Evolutionary conservation across 2,888 invertebrate species (phyloP).

Genomic region (Timema cristinae): DNA sequence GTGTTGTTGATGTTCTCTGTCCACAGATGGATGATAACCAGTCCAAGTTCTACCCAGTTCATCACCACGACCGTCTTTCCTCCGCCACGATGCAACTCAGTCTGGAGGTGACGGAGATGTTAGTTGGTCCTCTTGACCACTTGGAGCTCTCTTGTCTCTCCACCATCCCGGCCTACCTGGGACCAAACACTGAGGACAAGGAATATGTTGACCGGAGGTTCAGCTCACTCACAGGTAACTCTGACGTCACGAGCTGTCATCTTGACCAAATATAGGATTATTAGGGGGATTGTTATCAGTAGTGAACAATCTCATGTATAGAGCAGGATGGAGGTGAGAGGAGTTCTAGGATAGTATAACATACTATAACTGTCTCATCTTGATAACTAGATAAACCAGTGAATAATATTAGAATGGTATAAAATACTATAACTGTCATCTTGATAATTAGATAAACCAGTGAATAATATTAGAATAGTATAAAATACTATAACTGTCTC

Average conservation of each 20-base stretch:
- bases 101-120: slow-evolving; percentile 63
- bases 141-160: slow-evolving; percentile 71
- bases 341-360: too few species aligned
- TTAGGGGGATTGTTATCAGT: too few species aligned
- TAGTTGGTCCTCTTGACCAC: slow-evolving; percentile 64
- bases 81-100: slow-evolving; percentile 51
- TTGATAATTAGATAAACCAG: too few species aligned
- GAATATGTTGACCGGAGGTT: slow-evolving; percentile 71
- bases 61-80: not conserved
- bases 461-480: too few species aligned
- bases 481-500: too few species aligned
- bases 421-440: too few species aligned
- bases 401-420: too few species aligned
- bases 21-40: not conserved
- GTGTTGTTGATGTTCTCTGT: slow-evolving; percentile 5
- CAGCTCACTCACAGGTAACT: slow-evolving; percentile 68
- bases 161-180: slow-evolving; percentile 72
- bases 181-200: slow-evolving; percentile 42
- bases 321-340: too few species aligned
- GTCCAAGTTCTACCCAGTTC: not conserved
- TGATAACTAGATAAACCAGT: too few species aligned
- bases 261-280: not conserved
- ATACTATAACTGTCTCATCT: too few species aligned
- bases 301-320: too few species aligned
- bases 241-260: slow-evolving; percentile 24